These are phyloP conservation scores for Chromis chromis DNA, from an alignment of 2,797 vertebrate genomes.

Conservation along the genomic window DNA sequence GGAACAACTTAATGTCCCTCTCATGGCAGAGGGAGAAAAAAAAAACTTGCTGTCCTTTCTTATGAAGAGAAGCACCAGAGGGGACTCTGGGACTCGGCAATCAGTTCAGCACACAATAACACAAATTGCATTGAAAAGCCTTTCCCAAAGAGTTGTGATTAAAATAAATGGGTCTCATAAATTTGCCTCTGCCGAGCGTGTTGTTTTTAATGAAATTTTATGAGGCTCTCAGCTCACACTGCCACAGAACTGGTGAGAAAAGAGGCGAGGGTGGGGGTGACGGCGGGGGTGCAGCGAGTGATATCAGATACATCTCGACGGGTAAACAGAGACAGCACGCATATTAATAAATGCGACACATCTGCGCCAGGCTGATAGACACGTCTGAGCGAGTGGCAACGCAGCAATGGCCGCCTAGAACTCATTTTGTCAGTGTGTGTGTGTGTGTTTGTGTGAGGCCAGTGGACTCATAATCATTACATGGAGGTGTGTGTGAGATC, in stretches of 20 bases:
- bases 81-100: slow-evolving; percentile 64
- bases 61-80: slow-evolving; percentile 53
- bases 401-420: slow-evolving; percentile 60
- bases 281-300: slow-evolving; percentile 83
- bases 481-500: slow-evolving; percentile 70
- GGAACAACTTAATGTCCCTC: slow-evolving; percentile 48
- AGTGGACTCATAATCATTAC: slow-evolving; percentile 71
- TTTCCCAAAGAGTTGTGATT: slow-evolving; percentile 86
- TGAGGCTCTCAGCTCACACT: slow-evolving; percentile 87
- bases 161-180: slow-evolving; percentile 90
- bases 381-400: slow-evolving; percentile 77
- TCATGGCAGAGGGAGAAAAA: slow-evolving; percentile 5
- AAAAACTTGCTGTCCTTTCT: slow-evolving; percentile 62
- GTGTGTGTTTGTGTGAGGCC: slow-evolving; percentile 54
- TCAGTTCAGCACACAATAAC: slow-evolving; percentile 83
- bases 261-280: slow-evolving; percentile 36
- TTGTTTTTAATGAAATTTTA: slow-evolving; percentile 99
- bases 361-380: slow-evolving; percentile 92
- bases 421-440: slow-evolving; percentile 60
- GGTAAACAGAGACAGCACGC: slow-evolving; percentile 92
- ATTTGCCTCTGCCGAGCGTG: slow-evolving; percentile 85
- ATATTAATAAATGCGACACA: slow-evolving; percentile 99
- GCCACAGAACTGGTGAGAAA: slow-evolving; percentile 58
- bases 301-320: slow-evolving; percentile 98
- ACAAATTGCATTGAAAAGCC: slow-evolving; percentile 86